phyloP scores from a whole-genome alignment of 2,113 vertebrate genomes.

The Sisor rabdophorus region DNA sequence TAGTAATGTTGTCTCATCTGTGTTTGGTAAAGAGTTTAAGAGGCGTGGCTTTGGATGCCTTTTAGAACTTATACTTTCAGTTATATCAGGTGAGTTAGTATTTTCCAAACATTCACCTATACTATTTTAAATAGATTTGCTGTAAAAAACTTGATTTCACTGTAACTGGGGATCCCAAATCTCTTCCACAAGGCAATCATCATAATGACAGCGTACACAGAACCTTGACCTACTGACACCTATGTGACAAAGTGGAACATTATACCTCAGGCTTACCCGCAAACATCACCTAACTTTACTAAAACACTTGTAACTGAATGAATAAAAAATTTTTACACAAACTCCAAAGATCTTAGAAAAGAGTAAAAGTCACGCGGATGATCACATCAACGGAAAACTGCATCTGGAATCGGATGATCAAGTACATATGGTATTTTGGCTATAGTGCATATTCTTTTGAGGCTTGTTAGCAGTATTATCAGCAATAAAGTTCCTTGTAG shows the following conservation, averaged over 20 bases:
- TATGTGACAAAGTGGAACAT: neutral
- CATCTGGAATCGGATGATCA: neutral
- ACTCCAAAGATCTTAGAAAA: no score
- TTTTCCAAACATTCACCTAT: no score
- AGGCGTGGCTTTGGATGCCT: no score
- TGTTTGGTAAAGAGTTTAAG: no score
- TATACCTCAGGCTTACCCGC: neutral
- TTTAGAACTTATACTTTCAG: no score
- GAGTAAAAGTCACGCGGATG: neutral
- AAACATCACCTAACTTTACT: neutral
- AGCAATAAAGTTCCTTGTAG: no score
- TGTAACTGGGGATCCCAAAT: neutral
- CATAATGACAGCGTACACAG: neutral
- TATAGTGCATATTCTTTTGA: no score
- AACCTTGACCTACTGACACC: neutral
- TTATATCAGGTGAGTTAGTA: no score
- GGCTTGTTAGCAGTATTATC: no score
- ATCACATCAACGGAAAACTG: neutral
- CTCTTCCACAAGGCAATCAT: neutral
- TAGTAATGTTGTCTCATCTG: no score
- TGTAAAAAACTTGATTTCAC: neutral
- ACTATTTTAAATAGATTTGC: neutral
- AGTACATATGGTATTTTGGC: neutral
- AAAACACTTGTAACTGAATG: neutral
- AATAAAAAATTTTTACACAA: neutral